These are phyloP conservation scores for Eubasilissa splendida DNA, from an alignment of 2,888 invertebrate species.

Conservation along the genomic window DNA sequence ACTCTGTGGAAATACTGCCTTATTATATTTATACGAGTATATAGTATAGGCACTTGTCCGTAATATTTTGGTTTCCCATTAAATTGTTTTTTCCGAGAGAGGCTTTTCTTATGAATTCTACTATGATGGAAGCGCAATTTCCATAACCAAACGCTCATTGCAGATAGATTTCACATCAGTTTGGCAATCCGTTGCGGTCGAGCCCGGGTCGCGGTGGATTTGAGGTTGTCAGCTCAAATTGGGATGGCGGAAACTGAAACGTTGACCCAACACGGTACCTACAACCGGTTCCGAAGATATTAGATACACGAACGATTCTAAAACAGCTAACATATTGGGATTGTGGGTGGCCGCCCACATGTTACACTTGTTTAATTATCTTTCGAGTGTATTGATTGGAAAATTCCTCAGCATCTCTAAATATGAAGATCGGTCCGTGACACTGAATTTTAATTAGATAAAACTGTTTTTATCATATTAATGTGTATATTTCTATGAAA, in stretches of 20 bases:
- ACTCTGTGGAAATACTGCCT: too few species aligned
- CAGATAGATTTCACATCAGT: too few species aligned
- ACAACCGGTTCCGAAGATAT: neutral
- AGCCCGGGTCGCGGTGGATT: neutral
- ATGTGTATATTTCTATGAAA: too few species aligned
- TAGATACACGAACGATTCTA: neutral
- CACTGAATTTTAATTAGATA: neutral
- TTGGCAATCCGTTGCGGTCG: too few species aligned
- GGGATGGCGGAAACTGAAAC: constrained; percentile 23
- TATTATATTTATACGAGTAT: too few species aligned
- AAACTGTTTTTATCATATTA: too few species aligned
- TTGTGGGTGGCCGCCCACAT: constrained; percentile 32
- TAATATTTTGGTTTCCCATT: too few species aligned
- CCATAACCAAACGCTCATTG: too few species aligned
- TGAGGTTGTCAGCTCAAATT: neutral
- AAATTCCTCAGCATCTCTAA: neutral
- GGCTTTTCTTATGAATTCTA: too few species aligned
- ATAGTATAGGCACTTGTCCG: too few species aligned
- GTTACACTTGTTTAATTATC: constrained; percentile 31
- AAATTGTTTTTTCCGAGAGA: too few species aligned
- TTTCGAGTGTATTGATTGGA: neutral
- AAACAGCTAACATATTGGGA: neutral
- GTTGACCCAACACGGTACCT: constrained; percentile 2
- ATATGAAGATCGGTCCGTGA: neutral
- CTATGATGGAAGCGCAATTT: too few species aligned